Percentiles rank a stretch among this genome's conserved stretches.
These are phyloP conservation scores for Xenotilapia flavipinnis DNA, from an alignment of 2,113 vertebrate genomes.

Conservation along the genomic window DNA sequence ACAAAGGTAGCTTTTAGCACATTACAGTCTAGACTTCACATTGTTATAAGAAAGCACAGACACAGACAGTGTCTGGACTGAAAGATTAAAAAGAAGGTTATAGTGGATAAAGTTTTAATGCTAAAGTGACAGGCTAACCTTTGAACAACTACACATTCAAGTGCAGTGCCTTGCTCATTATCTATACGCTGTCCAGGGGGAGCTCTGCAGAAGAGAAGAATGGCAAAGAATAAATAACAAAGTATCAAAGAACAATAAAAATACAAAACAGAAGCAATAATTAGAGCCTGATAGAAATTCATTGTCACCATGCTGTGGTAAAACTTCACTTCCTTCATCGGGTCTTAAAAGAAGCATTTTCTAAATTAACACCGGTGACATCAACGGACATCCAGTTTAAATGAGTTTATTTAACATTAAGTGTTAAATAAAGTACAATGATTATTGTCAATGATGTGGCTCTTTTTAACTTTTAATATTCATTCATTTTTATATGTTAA, in stretches of 20 bases:
- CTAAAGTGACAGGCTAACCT: background rate
- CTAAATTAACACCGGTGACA: background rate
- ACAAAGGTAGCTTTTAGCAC: conserved; percentile 6
- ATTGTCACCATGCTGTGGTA: background rate
- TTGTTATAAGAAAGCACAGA: background rate
- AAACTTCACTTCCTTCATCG: background rate
- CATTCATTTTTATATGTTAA: background rate
- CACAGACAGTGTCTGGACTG: background rate
- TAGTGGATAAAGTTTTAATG: background rate
- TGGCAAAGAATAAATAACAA: background rate
- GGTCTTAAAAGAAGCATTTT: background rate
- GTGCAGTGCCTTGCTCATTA: background rate
- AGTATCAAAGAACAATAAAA: background rate
- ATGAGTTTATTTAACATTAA: background rate
- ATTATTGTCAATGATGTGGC: background rate
- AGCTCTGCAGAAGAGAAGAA: background rate
- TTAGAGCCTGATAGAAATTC: background rate
- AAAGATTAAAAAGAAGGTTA: background rate
- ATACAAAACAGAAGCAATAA: background rate
- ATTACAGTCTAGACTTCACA: background rate
- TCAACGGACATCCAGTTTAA: background rate
- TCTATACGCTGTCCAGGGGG: background rate
- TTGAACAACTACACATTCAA: background rate
- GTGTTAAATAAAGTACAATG: background rate
- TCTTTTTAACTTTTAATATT: background rate